phyloP scores from a whole-genome alignment of 2,797 vertebrate species.

The Stomatorhinus walkeri region DNA sequence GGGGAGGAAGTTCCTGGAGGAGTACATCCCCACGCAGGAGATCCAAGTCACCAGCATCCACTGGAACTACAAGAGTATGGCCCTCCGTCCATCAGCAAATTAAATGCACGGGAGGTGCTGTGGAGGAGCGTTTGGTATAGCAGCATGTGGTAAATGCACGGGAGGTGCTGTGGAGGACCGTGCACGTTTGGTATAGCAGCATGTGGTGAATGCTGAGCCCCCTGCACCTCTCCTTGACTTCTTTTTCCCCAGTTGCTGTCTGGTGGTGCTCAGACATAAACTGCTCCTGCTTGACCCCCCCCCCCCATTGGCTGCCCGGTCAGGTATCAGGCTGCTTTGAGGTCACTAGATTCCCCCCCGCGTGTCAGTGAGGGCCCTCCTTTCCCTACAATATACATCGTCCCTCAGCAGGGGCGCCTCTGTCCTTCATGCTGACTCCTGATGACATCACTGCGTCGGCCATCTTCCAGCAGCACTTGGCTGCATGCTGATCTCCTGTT shows the following conservation, averaged over 20 bases:
- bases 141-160: not conserved
- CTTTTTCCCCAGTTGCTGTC: not conserved
- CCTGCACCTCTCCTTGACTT: not conserved
- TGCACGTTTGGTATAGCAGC: not conserved
- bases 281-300: not conserved
- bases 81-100: not conserved
- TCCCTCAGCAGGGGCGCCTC: not conserved
- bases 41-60: constrained; percentile 98
- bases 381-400: not conserved
- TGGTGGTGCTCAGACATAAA: not conserved
- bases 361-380: not conserved
- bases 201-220: not conserved
- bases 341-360: not conserved
- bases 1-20: constrained; percentile 87
- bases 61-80: constrained; percentile 92
- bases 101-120: not conserved
- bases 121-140: not conserved
- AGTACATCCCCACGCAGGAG: constrained; percentile 95
- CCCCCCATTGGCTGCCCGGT: not conserved
- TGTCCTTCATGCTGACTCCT: not conserved
- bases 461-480: not conserved
- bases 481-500: not conserved
- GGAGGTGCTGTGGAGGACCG: not conserved
- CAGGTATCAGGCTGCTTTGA: not conserved
- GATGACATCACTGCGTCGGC: not conserved